Base-by-base conservation (phyloP, 2,113 vertebrate genomes). In the Sialia sialis region DNA sequence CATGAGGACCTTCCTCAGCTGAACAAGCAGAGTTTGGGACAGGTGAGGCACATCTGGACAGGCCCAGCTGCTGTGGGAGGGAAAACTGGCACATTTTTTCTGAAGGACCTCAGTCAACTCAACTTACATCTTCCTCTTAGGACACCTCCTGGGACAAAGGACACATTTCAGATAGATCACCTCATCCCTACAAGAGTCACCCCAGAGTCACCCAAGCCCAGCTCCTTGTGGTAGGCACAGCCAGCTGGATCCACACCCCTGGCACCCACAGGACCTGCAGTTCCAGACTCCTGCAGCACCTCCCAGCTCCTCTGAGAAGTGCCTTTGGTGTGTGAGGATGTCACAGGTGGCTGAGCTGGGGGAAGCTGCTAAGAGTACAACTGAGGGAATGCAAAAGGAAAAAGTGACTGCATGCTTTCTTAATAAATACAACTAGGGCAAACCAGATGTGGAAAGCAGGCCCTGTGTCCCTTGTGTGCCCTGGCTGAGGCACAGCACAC, bases 71-170 rank as follows among this genome's bases (percentile, higher is more conserved):
- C 44, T 46, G 6, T 21, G 36, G 67, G n/a, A 38, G 18, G 30
- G 51, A 77, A 66, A 81, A 34, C 22, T 7, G 20, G 38, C 11
- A 60, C 5, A 3, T 56, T 68, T 52, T 59, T 60, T 72, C 62
- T 64, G 30, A 49, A 36, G 56, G 23, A 82, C 9, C 26, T 55
- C 18, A 27, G 39, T 23, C 54, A 62, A 44, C 16, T 30, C 49
- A 51, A 2, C 8, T 63, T 30, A 14, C 21, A 22, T 46, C 38
- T 59, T 84, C 30, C 13, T 87, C 8, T 39, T 34, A 20, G 36
- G 54, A 49, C 4, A 48, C 8, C 10, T 62, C 10, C 36, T 32
- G 55, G 39, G 32, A 60, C 0, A 0, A 76, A 8, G 0, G 3
- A 15, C 6, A 26, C 27, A 13, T 60, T 55, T 55, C 49, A 8